Evolutionary conservation across 2,888 invertebrate species (phyloP).

Genomic region (Andrena chrysosceles): DNA sequence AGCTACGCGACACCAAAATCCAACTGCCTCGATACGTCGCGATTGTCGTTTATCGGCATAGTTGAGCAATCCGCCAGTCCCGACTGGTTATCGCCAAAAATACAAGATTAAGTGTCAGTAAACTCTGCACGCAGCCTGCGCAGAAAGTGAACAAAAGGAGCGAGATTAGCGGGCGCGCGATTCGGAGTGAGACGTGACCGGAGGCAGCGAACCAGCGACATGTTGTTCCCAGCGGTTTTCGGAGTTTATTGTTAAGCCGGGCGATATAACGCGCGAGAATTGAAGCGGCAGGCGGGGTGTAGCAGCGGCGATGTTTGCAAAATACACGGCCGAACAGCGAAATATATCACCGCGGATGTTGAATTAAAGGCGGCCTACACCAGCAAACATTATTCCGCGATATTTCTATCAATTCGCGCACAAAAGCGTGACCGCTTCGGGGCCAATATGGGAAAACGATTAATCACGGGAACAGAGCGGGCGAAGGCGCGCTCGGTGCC

Average conservation of each 20-base stretch:
- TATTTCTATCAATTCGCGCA: slow-evolving; percentile 44
- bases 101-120: slow-evolving; percentile 15
- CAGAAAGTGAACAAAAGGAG: background rate
- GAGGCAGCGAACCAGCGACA: background rate
- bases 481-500: slow-evolving; percentile 47
- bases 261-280: background rate
- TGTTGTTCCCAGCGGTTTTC: background rate
- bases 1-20: background rate
- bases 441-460: slow-evolving; percentile 56
- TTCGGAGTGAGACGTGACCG: background rate
- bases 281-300: background rate
- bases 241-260: background rate
- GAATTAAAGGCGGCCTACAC: slow-evolving; percentile 14
- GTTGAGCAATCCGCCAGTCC: slow-evolving; percentile 7
- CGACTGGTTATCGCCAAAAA: slow-evolving; percentile 25
- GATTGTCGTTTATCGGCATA: slow-evolving; percentile 21
- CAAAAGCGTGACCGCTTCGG: slow-evolving; percentile 42
- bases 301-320: background rate
- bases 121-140: background rate
- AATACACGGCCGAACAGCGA: background rate
- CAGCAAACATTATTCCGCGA: slow-evolving; percentile 33
- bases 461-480: slow-evolving; percentile 49
- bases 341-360: background rate
- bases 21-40: background rate
- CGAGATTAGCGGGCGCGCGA: background rate